These are phyloP conservation scores for Drosophila busckii DNA, from an alignment of 1,140 invertebrate species.

Conservation along the genomic window DNA sequence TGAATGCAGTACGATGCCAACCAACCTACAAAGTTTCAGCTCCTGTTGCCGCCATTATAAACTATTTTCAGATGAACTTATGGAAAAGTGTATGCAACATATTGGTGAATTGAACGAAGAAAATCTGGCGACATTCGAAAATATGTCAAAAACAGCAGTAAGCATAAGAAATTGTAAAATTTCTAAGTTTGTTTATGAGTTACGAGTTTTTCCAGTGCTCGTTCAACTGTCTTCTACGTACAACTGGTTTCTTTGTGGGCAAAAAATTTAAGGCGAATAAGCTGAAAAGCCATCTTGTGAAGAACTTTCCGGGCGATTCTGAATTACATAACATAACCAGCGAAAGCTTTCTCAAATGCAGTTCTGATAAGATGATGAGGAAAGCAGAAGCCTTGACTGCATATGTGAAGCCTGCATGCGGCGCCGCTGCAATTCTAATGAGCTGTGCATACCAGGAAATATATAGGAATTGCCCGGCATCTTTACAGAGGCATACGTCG, in stretches of 20 bases:
- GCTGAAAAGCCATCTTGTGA: conserved; percentile 29
- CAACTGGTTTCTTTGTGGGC: conserved; percentile 50
- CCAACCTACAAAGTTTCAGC: conserved; percentile 25
- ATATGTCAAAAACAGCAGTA: conserved; percentile 1
- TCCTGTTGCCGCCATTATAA: conserved; percentile 49
- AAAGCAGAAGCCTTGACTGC: conserved; percentile 37
- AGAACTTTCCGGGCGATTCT: conserved; percentile 13
- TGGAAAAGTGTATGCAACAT: conserved; percentile 45
- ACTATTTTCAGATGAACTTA: conserved; percentile 38
- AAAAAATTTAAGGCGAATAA: conserved; percentile 30
- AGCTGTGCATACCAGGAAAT: conserved; percentile 40
- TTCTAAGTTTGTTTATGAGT: neutral
- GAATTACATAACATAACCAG: conserved; percentile 35
- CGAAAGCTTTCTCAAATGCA: conserved; percentile 46
- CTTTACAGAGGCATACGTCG: conserved; percentile 38
- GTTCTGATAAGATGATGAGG: too few species aligned
- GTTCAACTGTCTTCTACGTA: conserved; percentile 50
- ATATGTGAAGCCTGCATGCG: conserved; percentile 28
- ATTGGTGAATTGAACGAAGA: too few species aligned
- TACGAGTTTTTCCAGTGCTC: conserved; percentile 35
- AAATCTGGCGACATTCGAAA: conserved; percentile 30
- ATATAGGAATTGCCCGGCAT: conserved; percentile 47
- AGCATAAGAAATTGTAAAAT: neutral
- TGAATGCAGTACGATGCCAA: too few species aligned
- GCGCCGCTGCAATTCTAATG: conserved; percentile 26